Percentiles rank a stretch among this genome's conserved stretches.
Conservation (phyloP, 1,140 invertebrate species). For the Ceratitis capitata region DNA sequence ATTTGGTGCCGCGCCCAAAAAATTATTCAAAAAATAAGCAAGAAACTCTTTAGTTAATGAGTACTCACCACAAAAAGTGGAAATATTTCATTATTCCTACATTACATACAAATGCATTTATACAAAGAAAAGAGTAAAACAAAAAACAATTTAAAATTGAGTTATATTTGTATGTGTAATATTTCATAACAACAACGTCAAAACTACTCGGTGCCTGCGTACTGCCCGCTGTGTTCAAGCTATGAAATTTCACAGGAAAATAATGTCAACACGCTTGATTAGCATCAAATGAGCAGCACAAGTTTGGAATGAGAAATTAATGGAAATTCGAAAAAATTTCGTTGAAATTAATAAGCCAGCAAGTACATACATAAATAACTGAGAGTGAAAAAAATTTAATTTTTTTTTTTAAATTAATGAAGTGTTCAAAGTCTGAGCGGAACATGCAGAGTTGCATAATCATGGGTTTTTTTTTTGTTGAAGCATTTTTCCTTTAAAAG, state of each 20-base stretch:
- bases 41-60: conserved; percentile 22
- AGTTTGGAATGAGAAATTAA: conserved; percentile 52
- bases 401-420: no score
- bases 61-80: not conserved
- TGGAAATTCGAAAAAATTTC: conserved; percentile 53
- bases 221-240: not conserved
- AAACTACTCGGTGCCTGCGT: not conserved
- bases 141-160: not conserved
- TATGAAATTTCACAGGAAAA: conserved; percentile 58
- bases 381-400: conserved; percentile 40
- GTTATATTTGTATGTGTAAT: conserved; percentile 17
- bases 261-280: conserved; percentile 53
- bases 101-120: not conserved
- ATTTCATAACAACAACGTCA: conserved; percentile 6
- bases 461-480: not conserved
- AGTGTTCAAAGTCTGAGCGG: not conserved
- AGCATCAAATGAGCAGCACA: conserved; percentile 35
- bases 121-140: not conserved
- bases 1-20: conserved; percentile 28
- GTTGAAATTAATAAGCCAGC: not conserved
- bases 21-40: no score
- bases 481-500: not conserved
- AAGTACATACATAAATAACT: not conserved
- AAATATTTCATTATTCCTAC: no score
- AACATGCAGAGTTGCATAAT: no score